Conservation (phyloP, 1,140 invertebrate genomes). For the Matsumurasca onukii region DNA sequence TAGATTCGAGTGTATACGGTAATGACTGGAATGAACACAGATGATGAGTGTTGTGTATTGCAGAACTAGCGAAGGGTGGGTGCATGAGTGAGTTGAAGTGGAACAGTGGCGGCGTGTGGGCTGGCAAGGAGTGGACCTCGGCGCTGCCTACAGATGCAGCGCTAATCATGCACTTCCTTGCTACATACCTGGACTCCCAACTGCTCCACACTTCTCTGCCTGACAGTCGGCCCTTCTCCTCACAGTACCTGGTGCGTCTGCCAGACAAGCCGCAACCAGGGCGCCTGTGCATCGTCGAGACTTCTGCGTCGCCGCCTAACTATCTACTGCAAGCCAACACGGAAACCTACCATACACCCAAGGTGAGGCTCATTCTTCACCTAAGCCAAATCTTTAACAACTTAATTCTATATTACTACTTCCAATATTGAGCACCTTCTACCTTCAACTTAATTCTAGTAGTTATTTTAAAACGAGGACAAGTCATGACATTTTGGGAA, state of each 20-base stretch:
- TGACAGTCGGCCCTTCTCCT: constrained; percentile 74
- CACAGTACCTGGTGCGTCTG: constrained; percentile 59
- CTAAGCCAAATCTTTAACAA: too few relatives aligned
- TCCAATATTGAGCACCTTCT: too few relatives aligned
- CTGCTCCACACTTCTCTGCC: constrained; percentile 71
- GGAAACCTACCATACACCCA: constrained; percentile 62
- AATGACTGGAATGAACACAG: too few relatives aligned
- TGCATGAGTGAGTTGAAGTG: constrained; percentile 81
- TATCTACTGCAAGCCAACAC: constrained; percentile 66
- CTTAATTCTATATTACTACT: too few relatives aligned
- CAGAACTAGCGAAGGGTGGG: constrained; percentile 70
- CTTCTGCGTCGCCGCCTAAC: constrained; percentile 67
- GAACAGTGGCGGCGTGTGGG: constrained; percentile 70
- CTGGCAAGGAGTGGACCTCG: constrained; percentile 75
- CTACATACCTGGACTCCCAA: constrained; percentile 78
- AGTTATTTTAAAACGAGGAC: too few relatives aligned
- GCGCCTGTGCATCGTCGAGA: constrained; percentile 57
- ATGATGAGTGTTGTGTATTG: too few relatives aligned
- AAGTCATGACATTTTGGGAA: too few relatives aligned
- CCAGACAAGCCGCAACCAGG: constrained; percentile 55
- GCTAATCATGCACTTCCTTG: constrained; percentile 79
- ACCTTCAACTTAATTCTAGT: too few relatives aligned
- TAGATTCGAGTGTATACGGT: too few relatives aligned
- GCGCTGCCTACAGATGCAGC: constrained; percentile 77
- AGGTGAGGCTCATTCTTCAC: constrained; percentile 55